phyloP scores from a whole-genome alignment of 1,140 invertebrate species.

The Euborellia annulipes region DNA sequence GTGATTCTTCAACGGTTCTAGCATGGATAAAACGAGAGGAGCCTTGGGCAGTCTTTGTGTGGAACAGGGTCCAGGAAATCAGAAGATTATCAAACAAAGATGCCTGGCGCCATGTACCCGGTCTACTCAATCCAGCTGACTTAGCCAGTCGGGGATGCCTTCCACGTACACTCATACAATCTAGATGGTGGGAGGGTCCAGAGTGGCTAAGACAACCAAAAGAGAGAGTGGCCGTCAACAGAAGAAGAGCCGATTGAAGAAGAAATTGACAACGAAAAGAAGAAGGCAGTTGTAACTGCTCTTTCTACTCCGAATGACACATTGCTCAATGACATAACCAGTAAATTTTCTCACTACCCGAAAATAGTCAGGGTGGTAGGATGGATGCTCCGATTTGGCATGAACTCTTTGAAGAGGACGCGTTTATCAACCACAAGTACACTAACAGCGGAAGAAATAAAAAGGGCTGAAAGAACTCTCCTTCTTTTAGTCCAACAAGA shows the following conservation, averaged over 20 bases:
- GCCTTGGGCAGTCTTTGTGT: conserved; percentile 15
- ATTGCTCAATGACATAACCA: neutral
- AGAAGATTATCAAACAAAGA: neutral
- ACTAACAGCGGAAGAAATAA: conserved; percentile 5
- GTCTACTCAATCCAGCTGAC: conserved; percentile 26
- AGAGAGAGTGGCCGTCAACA: conserved; percentile 15
- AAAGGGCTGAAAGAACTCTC: conserved; percentile 3
- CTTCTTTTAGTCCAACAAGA: conserved; percentile 7
- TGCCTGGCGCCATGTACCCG: conserved; percentile 24
- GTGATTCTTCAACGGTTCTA: conserved; percentile 22
- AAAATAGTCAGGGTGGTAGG: conserved; percentile 18
- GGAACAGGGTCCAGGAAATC: conserved; percentile 16
- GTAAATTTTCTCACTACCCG: conserved; percentile 15
- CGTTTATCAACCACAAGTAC: neutral
- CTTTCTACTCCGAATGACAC: neutral
- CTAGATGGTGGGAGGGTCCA: conserved; percentile 27
- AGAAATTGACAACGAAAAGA: conserved; percentile 11
- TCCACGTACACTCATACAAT: conserved; percentile 18
- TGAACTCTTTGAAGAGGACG: conserved; percentile 10
- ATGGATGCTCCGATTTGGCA: conserved; percentile 17
- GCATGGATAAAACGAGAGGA: conserved; percentile 18
- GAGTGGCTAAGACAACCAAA: conserved; percentile 17
- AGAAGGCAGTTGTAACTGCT: conserved; percentile 6
- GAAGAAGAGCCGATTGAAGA: conserved; percentile 6
- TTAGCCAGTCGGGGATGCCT: conserved; percentile 25